These are phyloP conservation scores for Tinamus guttatus DNA, from an alignment of 2,113 vertebrate species.

Conservation along the genomic window DNA sequence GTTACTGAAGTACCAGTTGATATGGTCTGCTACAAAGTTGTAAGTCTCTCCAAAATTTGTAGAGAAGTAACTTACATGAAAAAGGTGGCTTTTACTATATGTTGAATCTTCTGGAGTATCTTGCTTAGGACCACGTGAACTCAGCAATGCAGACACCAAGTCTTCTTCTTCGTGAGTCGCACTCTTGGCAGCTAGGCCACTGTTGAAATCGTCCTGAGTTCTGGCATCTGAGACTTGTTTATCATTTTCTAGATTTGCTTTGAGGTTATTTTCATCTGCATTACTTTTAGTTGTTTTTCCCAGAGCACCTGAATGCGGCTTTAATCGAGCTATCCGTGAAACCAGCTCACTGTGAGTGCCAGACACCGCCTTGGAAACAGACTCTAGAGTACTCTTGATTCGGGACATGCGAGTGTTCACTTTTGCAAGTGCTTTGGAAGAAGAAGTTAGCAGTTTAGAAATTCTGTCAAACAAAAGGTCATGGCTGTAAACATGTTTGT, in stretches of 20 bases:
- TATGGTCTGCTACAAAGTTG: constrained; percentile 88
- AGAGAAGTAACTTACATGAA: constrained; percentile 85
- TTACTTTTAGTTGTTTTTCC: constrained; percentile 70
- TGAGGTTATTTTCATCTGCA: constrained; percentile 17
- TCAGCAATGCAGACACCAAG: neutral
- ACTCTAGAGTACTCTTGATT: constrained; percentile 89
- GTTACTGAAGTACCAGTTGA: constrained; percentile 89
- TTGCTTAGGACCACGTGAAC: neutral
- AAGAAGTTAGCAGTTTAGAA: constrained; percentile 83
- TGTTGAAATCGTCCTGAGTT: constrained; percentile 65
- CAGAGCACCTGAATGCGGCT: constrained; percentile 74
- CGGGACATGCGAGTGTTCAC: constrained; percentile 88
- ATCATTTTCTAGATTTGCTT: constrained; percentile 59
- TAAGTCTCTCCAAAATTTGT: constrained; percentile 92
- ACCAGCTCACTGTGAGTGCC: constrained; percentile 88
- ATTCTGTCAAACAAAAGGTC: constrained; percentile 77
- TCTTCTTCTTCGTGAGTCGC: constrained; percentile 35
- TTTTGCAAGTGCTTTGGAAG: constrained; percentile 82
- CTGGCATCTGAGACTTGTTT: constrained; percentile 49
- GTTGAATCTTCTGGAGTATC: constrained; percentile 38
- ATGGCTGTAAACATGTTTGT: constrained; percentile 64
- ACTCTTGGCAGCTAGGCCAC: constrained; percentile 32
- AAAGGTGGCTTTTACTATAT: constrained; percentile 79
- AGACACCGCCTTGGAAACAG: constrained; percentile 91
- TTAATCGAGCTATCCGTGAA: constrained; percentile 86